Base-by-base conservation (phyloP, 2,888 invertebrate species). In the Synanthedon myopaeformis region DNA sequence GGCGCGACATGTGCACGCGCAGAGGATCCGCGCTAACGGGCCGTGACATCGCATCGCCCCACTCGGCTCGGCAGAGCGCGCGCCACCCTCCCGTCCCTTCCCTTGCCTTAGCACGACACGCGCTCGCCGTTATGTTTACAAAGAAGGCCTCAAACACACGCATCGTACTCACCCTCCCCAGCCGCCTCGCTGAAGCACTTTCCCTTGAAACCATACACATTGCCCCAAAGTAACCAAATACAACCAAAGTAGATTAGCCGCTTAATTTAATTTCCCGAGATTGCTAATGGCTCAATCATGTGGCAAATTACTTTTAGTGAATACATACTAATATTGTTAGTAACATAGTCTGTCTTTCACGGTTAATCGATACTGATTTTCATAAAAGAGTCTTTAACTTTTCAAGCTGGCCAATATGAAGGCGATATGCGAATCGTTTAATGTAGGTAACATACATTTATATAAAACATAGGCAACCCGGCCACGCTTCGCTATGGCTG, bases 1-100 rank as follows among this genome's bases (percentile, higher is more conserved):
- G 70, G 59, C 66, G 82, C 84, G 83, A 83, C 86, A 85, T 85
- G 86, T 85, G 86, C 85, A 79, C 84, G 82, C 77, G 82, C 74
- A 77, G 79, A 72, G 71, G 74, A 76, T 72, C 72, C 72, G 71
- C 74, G 77, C 75, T 79, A 78, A 79, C 80, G 78, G 79, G 83
- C 83, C 79, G 79, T 79, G 78, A 79, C 81, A 72, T 67, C 61
- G 66, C 65, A 59, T 58, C 55, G 57, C 28, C 59, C 52, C 55
- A 54, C 54, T 53, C 51, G 52, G 54, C 53, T 28, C 56, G 54
- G 60, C 41, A 56, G 54, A 60, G 42, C 56, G 61, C 62, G 63
- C 61, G 58, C 65, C 65, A 59, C 35, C 8, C 35, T 10, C 6
- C 35, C 35, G 8, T 35, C 35, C 35, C 35, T 6, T 35, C 35